A percentile compares a stretch with the other conserved stretches of the same genome.
phyloP scores from a whole-genome alignment of 2,113 vertebrate species.

The Corythaeola cristata region DNA sequence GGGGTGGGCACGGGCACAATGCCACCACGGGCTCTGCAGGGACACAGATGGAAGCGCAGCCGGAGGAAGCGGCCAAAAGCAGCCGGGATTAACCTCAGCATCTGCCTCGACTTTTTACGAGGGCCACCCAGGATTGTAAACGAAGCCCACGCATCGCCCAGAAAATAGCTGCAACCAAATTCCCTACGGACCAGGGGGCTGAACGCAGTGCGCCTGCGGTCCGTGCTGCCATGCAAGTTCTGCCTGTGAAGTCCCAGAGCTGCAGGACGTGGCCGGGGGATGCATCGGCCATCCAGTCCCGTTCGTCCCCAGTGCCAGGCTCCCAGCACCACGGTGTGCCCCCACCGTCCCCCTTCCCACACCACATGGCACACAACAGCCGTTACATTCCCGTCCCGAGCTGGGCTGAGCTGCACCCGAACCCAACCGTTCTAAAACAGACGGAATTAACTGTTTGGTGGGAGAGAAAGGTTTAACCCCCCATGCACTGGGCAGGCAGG shows the following conservation, averaged over 20 bases:
- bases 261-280: rapidly evolving
- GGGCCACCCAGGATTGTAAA: neutral
- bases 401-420: neutral
- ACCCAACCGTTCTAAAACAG: too few relatives aligned
- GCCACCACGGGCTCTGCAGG: neutral
- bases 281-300: rapidly evolving
- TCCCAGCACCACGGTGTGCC: rapidly evolving
- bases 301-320: rapidly evolving
- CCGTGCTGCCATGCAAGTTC: rapidly evolving
- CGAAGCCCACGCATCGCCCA: neutral
- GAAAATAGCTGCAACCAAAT: neutral
- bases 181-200: neutral
- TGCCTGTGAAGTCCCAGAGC: neutral
- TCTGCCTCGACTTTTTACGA: neutral
- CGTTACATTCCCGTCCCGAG: rapidly evolving
- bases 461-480: neutral
- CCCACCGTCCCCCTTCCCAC: rapidly evolving
- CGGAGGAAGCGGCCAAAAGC: rapidly evolving
- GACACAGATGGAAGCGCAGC: neutral
- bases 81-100: neutral
- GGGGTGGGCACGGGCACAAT: neutral
- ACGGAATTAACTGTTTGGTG: too few relatives aligned
- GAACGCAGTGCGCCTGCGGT: rapidly evolving
- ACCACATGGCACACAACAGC: neutral
- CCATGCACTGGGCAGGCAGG: too few relatives aligned